phyloP scores from a whole-genome alignment of 2,797 vertebrate genomes.

The Orientallactaga sibirica region DNA sequence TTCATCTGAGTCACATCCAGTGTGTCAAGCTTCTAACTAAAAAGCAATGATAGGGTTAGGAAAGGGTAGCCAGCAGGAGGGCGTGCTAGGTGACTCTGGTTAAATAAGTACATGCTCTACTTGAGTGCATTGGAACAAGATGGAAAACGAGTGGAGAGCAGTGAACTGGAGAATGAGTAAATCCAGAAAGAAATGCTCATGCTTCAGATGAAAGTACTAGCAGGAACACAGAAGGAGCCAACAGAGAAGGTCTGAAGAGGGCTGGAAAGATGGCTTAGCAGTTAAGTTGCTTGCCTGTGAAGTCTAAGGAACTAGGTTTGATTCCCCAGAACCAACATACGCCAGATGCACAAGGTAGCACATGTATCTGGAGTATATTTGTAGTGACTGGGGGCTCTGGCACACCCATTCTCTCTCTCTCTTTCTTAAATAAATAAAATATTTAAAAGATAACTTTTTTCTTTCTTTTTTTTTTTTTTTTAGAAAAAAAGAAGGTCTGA shows the following conservation, averaged over 20 bases:
- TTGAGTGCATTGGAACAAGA: neutral
- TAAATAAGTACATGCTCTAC: slow-evolving; percentile 32
- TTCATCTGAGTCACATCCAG: neutral
- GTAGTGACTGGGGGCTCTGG: too few relatives aligned
- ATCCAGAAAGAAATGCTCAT: neutral
- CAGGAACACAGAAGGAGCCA: neutral
- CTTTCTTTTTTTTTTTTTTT: too few relatives aligned
- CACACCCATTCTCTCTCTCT: too few relatives aligned
- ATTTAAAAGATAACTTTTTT: too few relatives aligned
- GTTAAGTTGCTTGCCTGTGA: too few relatives aligned
- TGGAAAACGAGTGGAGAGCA: neutral
- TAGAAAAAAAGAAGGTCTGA: neutral
- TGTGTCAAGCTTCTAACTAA: neutral
- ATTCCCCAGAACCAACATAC: too few relatives aligned
- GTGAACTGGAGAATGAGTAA: neutral
- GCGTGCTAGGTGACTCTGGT: neutral
- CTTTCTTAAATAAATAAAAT: too few relatives aligned
- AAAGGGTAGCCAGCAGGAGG: neutral
- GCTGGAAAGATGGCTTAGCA: too few relatives aligned
- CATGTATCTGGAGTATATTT: too few relatives aligned
- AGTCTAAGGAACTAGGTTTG: too few relatives aligned
- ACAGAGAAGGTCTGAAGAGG: accelerated
- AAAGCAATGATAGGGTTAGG: slow-evolving; percentile 61
- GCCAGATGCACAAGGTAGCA: too few relatives aligned
- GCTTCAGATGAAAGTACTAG: neutral